Base-by-base conservation (phyloP, 2,888 invertebrate species). In the Cephus pulcher region DNA sequence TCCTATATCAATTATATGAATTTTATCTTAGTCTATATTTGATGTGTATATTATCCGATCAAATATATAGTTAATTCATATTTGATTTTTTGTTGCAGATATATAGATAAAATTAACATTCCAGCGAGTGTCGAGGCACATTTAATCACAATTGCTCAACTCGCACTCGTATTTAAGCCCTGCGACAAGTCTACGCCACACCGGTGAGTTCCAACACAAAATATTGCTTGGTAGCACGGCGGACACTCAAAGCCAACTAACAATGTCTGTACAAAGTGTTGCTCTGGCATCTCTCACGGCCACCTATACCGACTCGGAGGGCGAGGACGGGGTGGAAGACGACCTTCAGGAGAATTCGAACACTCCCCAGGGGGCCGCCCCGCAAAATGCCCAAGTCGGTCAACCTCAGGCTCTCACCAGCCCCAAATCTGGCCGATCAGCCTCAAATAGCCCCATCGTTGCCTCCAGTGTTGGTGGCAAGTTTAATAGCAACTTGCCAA, bases 251-350 rank as follows among this genome's bases (percentile, higher is more conserved):
- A 90, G 88, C 88, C 89, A 90, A 91, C 86, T 89, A 91, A 90
- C 89, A 85, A 91, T 91, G 91, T 91, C 91, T 90, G 90, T 90
- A 90, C 91, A 90, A 91, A 91, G 91, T 87, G 88, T 89, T 86
- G 97, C 97, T 69, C 93, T 97, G 90, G 96, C 96, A 79, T 96
- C 97, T 76, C 93, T 98, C 84, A 97, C 97, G 76, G 97, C 97
- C 37, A 96, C 96, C 73, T 98, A 98, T 91, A 97, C 97, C 1
- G 97, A 98, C 91, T 97, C 97, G 0, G 98, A 98, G 92, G 97
- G 96, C 76, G 97, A 97, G 91, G 97, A 97, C 85, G 96, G 95
- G 81, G 93, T 93, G 90, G 94, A 94, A 88, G 94, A 95, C 83
- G 94, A 93, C 83, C 93, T 93, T 33, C 93, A 93, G 77, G 94